Evolutionary conservation across 2,888 invertebrate genomes (phyloP), one percentile per base, ranked within the genome.

Genomic region (Hydraecia micacea): DNA sequence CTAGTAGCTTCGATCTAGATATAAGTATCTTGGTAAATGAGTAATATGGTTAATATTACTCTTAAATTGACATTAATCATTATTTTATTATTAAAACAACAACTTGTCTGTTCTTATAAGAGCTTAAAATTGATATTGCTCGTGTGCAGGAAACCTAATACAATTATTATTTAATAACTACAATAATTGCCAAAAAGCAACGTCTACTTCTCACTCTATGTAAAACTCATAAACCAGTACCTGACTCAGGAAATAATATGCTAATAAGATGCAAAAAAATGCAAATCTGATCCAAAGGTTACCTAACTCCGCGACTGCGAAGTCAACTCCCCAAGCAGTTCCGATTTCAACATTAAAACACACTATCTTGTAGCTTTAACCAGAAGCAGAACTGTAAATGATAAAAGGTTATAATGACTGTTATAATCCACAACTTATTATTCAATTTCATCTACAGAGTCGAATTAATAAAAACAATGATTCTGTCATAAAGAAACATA

Each of bases 401-500:
- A 52, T 72, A 75, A 60, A 80, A 66, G 8, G 15, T 46, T 36
- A 67, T 82, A 77, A 77, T 77, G 21, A 55, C 25, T 75, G 46
- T 63, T 85, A 77, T 42, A 68, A 74, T 72, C 9, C 32, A 55
- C 55, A 73, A 63, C 13, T 46, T 71, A 83, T 65, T 73, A 85
- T 83, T 71, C 60, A 75, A 73, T 76, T 84, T 65, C 39, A 76
- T 79, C 25, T 74, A 66, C 52, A 28, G 55, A 75, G 66, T 79
- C 49, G 25, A 81, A 80, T 80, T 79, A 76, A 85, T 81, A 81
- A 75, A 80, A 86, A 84, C 83, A 87, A 84, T 85, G 79, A 71
- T 83, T 76, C 66, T 83, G 79, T 87, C 87, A 73, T 79, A 80
- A 83, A 82, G 80, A 79, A 83, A 83, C 85, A 83, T 84, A 85